Evolutionary conservation across 1,140 invertebrate genomes (phyloP).

Genomic region (Caerostris darwini): DNA sequence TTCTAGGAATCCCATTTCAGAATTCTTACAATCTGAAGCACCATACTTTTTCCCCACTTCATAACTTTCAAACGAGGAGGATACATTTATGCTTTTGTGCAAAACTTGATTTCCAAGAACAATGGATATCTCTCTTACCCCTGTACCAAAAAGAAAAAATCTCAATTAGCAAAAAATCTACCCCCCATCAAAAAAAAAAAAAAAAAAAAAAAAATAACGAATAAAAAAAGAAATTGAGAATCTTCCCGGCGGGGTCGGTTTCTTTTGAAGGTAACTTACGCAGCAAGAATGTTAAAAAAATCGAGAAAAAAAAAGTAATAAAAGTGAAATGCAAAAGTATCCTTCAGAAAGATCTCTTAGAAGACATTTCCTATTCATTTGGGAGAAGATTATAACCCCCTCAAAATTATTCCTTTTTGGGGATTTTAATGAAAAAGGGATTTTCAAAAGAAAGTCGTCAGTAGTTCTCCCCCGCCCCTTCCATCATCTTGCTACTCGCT

Average conservation of each 20-base stretch:
- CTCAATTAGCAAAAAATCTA: slow-evolving; percentile 27
- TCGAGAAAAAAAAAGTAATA: neutral
- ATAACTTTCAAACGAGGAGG: too few species aligned
- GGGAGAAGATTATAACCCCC: slow-evolving; percentile 42
- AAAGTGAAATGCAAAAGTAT: neutral
- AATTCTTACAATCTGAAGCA: too few species aligned
- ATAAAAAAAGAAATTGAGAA: slow-evolving; percentile 4
- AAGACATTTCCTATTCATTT: slow-evolving; percentile 25
- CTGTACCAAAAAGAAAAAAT: neutral
- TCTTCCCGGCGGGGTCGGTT: neutral
- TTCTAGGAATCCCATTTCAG: too few species aligned
- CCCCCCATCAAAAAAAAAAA: neutral
- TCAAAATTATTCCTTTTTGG: slow-evolving; percentile 43
- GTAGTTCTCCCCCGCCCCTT: neutral
- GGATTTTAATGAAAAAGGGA: slow-evolving; percentile 42
- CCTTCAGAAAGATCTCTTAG: neutral
- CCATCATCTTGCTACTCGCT: neutral
- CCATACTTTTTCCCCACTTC: too few species aligned
- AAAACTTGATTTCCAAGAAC: slow-evolving; percentile 35
- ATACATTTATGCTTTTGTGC: neutral
- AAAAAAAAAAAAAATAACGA: neutral
- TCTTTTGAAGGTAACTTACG: neutral
- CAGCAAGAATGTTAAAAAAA: neutral
- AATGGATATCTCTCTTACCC: neutral
- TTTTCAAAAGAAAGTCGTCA: neutral